Evolutionary conservation across 2,888 invertebrate species (phyloP).

Genomic region (Drosophila buzzatii): DNA sequence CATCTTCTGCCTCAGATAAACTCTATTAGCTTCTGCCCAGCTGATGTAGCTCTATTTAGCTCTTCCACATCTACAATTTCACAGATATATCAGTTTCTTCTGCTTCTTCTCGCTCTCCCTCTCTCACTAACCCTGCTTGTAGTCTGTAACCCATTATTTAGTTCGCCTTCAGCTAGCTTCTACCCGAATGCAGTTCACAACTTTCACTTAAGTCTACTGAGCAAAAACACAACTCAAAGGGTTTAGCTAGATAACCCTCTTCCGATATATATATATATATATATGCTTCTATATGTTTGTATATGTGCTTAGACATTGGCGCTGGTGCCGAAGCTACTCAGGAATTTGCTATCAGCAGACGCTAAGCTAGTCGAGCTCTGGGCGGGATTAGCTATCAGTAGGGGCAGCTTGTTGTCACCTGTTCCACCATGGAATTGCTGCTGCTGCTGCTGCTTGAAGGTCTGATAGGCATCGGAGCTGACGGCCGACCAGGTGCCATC

Average conservation of each 20-base stretch:
- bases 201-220: conserved; percentile 62
- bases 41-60: background rate
- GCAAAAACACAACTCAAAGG: conserved; percentile 55
- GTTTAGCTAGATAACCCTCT: background rate
- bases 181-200: conserved; percentile 34
- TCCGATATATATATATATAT: background rate
- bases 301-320: conserved; percentile 82
- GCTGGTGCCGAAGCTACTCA: conserved; percentile 85
- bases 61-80: conserved; percentile 3
- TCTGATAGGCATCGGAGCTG: conserved; percentile 84
- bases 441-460: conserved; percentile 81
- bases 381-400: conserved; percentile 39
- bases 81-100: background rate
- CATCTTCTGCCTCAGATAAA: background rate
- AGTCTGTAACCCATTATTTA: background rate
- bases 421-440: conserved; percentile 66
- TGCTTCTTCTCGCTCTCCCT: background rate
- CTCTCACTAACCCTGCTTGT: conserved; percentile 19
- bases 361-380: conserved; percentile 74
- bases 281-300: background rate
- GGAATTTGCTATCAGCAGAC: conserved; percentile 83
- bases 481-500: conserved; percentile 85
- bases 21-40: background rate
- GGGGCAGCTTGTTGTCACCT: conserved; percentile 75
- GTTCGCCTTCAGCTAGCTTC: conserved; percentile 5